A percentile compares a stretch with the other conserved stretches of the same genome.
phyloP scores from a whole-genome alignment of 2,888 invertebrate genomes.

The Timema podura region DNA sequence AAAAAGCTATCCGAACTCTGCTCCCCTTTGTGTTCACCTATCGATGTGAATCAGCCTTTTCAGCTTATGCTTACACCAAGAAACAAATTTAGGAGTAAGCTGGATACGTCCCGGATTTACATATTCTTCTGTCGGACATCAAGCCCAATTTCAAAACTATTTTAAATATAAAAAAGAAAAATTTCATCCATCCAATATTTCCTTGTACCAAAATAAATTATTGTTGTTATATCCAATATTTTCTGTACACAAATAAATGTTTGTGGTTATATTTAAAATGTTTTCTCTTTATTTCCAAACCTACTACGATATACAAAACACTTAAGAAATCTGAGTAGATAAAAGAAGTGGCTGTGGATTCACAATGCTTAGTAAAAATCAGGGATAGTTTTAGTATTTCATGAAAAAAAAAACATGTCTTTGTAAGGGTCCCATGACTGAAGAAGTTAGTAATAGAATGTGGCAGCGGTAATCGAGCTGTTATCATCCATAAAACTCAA shows the following conservation, averaged over 20 bases:
- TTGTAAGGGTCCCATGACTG: neutral
- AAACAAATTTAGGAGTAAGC: neutral
- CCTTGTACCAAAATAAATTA: neutral
- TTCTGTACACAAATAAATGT: neutral
- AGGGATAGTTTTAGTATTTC: too few relatives aligned
- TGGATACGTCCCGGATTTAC: neutral
- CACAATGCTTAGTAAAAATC: too few relatives aligned
- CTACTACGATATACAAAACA: too few relatives aligned
- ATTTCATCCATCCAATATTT: neutral
- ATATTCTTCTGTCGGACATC: neutral
- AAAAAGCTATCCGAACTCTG: neutral
- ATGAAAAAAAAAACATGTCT: neutral
- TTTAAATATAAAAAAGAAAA: neutral
- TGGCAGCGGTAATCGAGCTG: too few relatives aligned
- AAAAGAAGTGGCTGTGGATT: neutral
- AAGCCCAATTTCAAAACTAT: constrained; percentile 7
- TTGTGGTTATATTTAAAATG: too few relatives aligned
- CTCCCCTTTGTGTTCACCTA: neutral
- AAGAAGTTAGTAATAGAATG: neutral
- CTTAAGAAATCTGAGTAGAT: neutral
- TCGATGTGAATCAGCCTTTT: neutral
- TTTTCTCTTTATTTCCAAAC: too few relatives aligned
- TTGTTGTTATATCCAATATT: neutral
- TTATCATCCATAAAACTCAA: too few relatives aligned
- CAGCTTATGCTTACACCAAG: neutral